These are phyloP conservation scores for Rhinolophus ferrumequinum DNA, from an alignment of 2,113 vertebrate genomes.

Conservation along the genomic window DNA sequence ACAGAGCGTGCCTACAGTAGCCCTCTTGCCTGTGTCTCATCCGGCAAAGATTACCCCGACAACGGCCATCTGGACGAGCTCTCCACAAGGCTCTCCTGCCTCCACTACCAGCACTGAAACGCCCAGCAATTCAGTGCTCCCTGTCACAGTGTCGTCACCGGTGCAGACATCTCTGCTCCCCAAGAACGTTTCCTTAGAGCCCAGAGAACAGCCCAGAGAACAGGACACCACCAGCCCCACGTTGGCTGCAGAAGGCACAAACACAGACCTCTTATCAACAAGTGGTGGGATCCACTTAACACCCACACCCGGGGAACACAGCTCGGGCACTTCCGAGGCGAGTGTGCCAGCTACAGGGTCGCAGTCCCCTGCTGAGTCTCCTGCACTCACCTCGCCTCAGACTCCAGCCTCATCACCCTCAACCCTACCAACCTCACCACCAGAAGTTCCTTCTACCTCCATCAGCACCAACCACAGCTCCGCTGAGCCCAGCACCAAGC, in stretches of 20 bases:
- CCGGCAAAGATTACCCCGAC: neutral
- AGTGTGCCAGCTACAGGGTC: neutral
- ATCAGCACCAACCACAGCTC: neutral
- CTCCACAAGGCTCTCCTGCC: neutral
- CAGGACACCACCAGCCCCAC: neutral
- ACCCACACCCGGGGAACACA: neutral
- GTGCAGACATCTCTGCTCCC: fast-evolving
- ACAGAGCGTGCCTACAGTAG: neutral
- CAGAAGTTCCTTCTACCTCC: neutral
- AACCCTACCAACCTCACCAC: neutral
- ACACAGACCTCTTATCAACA: neutral
- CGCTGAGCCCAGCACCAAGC: neutral
- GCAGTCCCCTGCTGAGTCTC: fast-evolving
- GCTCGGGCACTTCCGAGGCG: neutral
- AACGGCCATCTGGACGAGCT: neutral
- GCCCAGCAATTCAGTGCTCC: fast-evolving
- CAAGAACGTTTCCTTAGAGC: neutral
- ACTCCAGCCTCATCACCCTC: neutral
- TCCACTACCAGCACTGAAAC: neutral
- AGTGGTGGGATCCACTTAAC: neutral
- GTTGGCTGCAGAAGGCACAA: neutral
- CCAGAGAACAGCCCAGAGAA: fast-evolving
- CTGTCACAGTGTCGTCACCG: fast-evolving
- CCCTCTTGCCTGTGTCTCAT: slow-evolving; percentile 2
- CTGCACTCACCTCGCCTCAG: neutral